Evolutionary conservation across 2,113 vertebrate species (phyloP), one percentile per base, ranked within the genome.

Genomic region (Pterophyllum scalare): DNA sequence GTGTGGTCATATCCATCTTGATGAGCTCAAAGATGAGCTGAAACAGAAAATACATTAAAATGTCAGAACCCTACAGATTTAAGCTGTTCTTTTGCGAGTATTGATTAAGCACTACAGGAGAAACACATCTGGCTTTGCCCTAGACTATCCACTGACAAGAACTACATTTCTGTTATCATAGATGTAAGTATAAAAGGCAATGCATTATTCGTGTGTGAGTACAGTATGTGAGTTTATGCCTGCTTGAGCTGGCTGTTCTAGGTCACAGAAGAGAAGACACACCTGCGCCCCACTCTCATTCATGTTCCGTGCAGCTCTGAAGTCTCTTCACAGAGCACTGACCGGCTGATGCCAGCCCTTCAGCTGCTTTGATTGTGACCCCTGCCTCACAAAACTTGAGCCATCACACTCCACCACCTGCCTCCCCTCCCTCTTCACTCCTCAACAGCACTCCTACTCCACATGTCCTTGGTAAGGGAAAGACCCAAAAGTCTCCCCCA

Each of bases 231-330:
- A 82, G 79, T 90, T 87, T 84, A 60, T 81, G 85, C 74, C 67
- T 85, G 81, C 77, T 88, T 90, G 59, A 89, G 84, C 46, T 79
- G 58, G 56, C 84, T 91, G 77, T 93, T 95, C 89, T 88, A 92
- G 93, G 94, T 95, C 94, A 94, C 75, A 85, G 82, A 86, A 85
- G 85, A 93, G 86, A 81, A 83, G 85, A 93, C 86, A 93, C 94
- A 96, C 93, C 94, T 95, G 94, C 89, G 90, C 54, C 84, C 80
- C 52, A 54, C 59, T 90, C 70, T 87, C 84, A 87, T 86, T 88
- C 81, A 83, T 83, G 72, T 81, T 81, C 76, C 86, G 86, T 92
- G 62, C 59, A 83, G 83, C 82, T 86, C 64, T 75, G 52, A 83
- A 77, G 64, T 77, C 79, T 77, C 62, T 40, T 77, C 57, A 80